Evolutionary conservation across 2,888 invertebrate genomes (phyloP).

Genomic region (Sinodicranocentrus sp.): DNA sequence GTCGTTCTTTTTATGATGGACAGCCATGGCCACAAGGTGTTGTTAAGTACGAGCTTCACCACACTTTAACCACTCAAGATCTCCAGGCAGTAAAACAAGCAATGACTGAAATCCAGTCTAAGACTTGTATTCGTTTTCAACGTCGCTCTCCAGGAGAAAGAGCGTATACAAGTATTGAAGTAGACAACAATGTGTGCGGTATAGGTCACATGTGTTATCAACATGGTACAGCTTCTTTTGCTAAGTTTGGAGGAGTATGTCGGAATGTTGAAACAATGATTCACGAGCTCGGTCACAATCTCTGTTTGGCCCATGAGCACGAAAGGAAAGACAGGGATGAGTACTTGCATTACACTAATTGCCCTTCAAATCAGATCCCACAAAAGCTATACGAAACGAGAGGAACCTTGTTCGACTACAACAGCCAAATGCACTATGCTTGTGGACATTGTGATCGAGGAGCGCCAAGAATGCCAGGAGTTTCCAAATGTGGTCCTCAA

Average conservation of each 20-base stretch:
- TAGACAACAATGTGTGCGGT: conserved; percentile 23
- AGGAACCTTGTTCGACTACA: conserved; percentile 21
- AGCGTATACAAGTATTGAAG: conserved; percentile 2
- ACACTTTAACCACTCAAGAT: neutral
- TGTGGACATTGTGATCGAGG: conserved; percentile 11
- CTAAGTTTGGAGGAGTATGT: conserved; percentile 34
- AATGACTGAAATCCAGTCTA: conserved; percentile 4
- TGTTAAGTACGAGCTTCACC: conserved; percentile 17
- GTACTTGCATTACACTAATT: neutral
- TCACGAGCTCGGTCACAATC: conserved; percentile 46
- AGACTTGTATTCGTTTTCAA: conserved; percentile 43
- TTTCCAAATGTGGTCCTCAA: neutral
- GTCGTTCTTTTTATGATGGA: no score
- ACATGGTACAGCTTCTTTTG: conserved; percentile 10
- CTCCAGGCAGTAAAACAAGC: neutral
- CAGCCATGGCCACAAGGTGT: conserved; percentile 9
- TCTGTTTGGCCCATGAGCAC: conserved; percentile 46
- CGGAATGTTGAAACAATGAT: conserved; percentile 20
- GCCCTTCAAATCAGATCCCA: neutral
- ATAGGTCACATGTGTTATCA: neutral
- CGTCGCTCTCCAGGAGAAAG: neutral
- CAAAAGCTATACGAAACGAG: neutral
- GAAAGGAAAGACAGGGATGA: conserved; percentile 9
- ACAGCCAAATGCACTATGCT: conserved; percentile 29
- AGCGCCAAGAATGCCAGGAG: neutral